These are phyloP conservation scores for Anabas testudineus DNA, from an alignment of 2,797 vertebrate genomes.

Conservation along the genomic window DNA sequence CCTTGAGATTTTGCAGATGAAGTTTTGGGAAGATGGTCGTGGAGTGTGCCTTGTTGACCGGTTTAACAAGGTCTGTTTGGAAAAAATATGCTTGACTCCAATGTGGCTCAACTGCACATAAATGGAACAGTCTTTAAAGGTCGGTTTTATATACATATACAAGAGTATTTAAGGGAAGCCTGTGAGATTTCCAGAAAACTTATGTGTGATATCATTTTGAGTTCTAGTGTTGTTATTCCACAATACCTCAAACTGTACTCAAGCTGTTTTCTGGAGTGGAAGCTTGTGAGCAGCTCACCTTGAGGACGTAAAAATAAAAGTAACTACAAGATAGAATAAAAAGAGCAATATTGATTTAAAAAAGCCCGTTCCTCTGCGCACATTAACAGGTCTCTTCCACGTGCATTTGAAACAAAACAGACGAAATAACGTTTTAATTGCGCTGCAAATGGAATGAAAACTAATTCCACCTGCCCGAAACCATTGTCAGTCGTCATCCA, in stretches of 20 bases:
- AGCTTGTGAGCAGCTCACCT: slow-evolving; percentile 9
- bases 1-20: neutral
- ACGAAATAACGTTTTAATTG: slow-evolving; percentile 60
- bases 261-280: neutral
- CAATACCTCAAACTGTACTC: neutral
- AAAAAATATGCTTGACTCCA: neutral
- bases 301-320: slow-evolving; percentile 2
- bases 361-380: neutral
- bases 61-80: slow-evolving; percentile 7
- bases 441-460: slow-evolving; percentile 54
- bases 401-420: slow-evolving; percentile 37
- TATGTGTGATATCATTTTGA: neutral
- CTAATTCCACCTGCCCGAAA: slow-evolving; percentile 49
- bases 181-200: neutral
- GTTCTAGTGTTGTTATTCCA: neutral
- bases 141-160: neutral
- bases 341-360: slow-evolving; percentile 6
- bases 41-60: neutral
- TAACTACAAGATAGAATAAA: slow-evolving; percentile 15
- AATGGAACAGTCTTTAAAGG: neutral
- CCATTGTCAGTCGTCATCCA: slow-evolving; percentile 50
- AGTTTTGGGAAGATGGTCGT: neutral
- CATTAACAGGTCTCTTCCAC: slow-evolving; percentile 21
- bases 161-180: too few relatives aligned
- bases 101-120: slow-evolving; percentile 2